phyloP scores from a whole-genome alignment of 2,888 invertebrate species.

The Caenorhabditis afra region DNA sequence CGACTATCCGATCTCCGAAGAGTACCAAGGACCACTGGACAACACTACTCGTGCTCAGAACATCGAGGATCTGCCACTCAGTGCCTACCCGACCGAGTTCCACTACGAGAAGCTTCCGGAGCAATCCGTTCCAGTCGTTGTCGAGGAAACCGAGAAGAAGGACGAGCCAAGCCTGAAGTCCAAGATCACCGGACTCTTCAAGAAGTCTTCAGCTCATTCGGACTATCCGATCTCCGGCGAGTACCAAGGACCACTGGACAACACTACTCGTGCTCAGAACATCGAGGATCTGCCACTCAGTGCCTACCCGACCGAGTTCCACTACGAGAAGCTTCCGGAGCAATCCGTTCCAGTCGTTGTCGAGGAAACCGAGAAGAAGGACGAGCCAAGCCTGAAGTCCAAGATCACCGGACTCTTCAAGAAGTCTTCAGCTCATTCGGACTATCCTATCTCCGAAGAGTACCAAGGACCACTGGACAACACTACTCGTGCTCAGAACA shows the following conservation, averaged over 20 bases:
- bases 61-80: conserved; percentile 46
- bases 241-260: conserved; percentile 54
- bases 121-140: conserved; percentile 15
- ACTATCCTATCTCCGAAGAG: conserved; percentile 65
- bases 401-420: conserved; percentile 61
- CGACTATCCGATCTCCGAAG: conserved; percentile 64
- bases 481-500: conserved; percentile 53
- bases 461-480: conserved; percentile 57
- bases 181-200: conserved; percentile 55
- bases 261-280: conserved; percentile 53
- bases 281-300: conserved; percentile 55
- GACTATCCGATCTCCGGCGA: conserved; percentile 67
- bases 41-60: conserved; percentile 27
- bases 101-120: conserved; percentile 50
- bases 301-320: conserved; percentile 60
- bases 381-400: conserved; percentile 16
- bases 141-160: conserved; percentile 37
- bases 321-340: conserved; percentile 56
- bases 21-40: conserved; percentile 62
- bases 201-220: conserved; percentile 60
- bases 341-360: conserved; percentile 17
- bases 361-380: conserved; percentile 30
- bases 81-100: conserved; percentile 32
- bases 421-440: conserved; percentile 60
- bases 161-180: conserved; percentile 22